Evolutionary conservation across 2,888 invertebrate genomes (phyloP).

Genomic region (Lasioglossum oenotherae): DNA sequence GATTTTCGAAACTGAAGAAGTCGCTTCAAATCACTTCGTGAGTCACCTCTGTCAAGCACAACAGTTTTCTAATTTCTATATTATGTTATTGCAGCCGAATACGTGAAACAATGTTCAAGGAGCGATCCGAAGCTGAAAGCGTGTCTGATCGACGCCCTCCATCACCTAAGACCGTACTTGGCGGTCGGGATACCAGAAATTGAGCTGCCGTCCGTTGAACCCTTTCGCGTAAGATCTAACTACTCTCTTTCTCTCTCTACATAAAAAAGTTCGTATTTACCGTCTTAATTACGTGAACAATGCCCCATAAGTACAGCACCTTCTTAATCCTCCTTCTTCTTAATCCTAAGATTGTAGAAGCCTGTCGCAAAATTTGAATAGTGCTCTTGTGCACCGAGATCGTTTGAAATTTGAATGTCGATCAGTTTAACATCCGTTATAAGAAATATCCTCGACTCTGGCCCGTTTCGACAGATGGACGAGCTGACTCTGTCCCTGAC

Average conservation of each 20-base stretch:
- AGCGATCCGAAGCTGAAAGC: slow-evolving; percentile 84
- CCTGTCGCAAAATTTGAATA: background rate
- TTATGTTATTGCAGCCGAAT: slow-evolving; percentile 80
- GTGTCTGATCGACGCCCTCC: slow-evolving; percentile 83
- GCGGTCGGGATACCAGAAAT: slow-evolving; percentile 85
- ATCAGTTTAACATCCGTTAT: background rate
- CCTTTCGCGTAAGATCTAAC: slow-evolving; percentile 82
- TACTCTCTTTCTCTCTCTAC: background rate
- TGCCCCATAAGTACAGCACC: background rate
- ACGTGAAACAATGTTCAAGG: slow-evolving; percentile 89
- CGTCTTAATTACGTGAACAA: background rate
- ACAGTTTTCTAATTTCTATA: background rate
- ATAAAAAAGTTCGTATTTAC: slow-evolving; percentile 7
- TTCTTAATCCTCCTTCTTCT: too few species aligned
- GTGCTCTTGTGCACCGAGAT: background rate
- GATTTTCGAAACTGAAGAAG: too few species aligned
- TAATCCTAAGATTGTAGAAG: background rate
- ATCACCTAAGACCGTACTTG: slow-evolving; percentile 84
- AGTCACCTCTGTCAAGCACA: too few species aligned
- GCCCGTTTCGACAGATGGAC: slow-evolving; percentile 81
- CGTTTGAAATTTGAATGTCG: background rate
- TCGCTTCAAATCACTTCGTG: too few species aligned
- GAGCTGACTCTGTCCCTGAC: slow-evolving; percentile 86
- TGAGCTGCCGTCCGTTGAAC: slow-evolving; percentile 86
- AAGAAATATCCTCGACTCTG: slow-evolving; percentile 1